Evolutionary conservation across 2,797 vertebrate species (phyloP).

Genomic region (Lepus townsendii): DNA sequence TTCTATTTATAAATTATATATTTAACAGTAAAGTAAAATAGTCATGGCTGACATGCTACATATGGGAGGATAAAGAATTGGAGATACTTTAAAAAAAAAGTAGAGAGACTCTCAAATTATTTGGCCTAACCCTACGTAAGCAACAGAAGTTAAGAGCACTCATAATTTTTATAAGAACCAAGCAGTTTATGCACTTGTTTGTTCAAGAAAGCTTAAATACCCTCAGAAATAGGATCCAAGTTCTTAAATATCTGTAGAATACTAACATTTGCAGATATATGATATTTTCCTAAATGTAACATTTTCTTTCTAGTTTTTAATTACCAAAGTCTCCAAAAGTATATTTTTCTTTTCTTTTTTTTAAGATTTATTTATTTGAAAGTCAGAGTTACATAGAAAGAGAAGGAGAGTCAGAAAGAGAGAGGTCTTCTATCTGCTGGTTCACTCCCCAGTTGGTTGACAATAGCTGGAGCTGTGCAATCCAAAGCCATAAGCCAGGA

Average conservation of each 20-base stretch:
- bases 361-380: too few relatives aligned
- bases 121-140: conserved; percentile 79
- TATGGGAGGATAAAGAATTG: conserved; percentile 80
- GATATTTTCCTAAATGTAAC: conserved; percentile 68
- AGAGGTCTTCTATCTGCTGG: too few relatives aligned
- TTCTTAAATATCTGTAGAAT: conserved; percentile 70
- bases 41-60: conserved; percentile 84
- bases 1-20: conserved; percentile 89
- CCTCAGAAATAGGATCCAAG: conserved; percentile 73
- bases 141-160: conserved; percentile 77
- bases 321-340: conserved; percentile 72
- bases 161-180: conserved; percentile 83
- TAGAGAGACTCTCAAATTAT: conserved; percentile 84
- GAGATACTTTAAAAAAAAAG: conserved; percentile 78
- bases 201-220: conserved; percentile 77
- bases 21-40: conserved; percentile 86
- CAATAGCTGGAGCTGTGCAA: too few relatives aligned
- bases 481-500: too few relatives aligned
- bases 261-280: conserved; percentile 60
- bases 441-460: too few relatives aligned
- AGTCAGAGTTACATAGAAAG: too few relatives aligned
- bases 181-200: conserved; percentile 63
- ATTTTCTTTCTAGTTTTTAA: conserved; percentile 68
- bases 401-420: too few relatives aligned
- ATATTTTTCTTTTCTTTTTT: conserved; percentile 15